phyloP scores from a whole-genome alignment of 2,888 invertebrate genomes.

The Stegophylla sp. region DNA sequence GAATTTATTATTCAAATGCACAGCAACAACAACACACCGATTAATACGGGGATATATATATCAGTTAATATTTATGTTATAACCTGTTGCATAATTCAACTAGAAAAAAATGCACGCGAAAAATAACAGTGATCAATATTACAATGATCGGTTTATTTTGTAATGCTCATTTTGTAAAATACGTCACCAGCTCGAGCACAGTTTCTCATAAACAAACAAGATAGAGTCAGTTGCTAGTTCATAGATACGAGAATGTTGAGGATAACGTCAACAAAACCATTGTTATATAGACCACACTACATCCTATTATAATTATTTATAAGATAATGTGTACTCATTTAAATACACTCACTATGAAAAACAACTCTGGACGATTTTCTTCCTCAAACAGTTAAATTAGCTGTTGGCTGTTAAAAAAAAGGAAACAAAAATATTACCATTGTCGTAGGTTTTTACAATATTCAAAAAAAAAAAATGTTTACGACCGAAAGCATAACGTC shows the following conservation, averaged over 20 bases:
- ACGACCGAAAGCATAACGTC: not conserved
- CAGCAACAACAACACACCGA: slow-evolving; percentile 18
- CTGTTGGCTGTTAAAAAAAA: not conserved
- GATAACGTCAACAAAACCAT: slow-evolving; percentile 33
- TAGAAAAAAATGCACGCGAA: slow-evolving; percentile 36
- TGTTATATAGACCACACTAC: not conserved
- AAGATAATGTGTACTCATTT: not conserved
- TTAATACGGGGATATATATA: slow-evolving; percentile 25
- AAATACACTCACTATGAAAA: not conserved
- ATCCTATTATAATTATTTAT: not conserved
- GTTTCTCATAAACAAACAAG: slow-evolving; percentile 37
- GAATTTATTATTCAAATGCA: slow-evolving; percentile 54
- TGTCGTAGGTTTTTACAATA: slow-evolving; percentile 1
- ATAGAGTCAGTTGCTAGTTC: slow-evolving; percentile 20
- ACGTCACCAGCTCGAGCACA: not conserved
- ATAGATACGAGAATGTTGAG: not conserved
- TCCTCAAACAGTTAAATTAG: not conserved
- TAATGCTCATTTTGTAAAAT: slow-evolving; percentile 31
- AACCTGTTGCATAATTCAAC: slow-evolving; percentile 55
- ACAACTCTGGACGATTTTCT: not conserved
- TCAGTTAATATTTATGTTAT: slow-evolving; percentile 39
- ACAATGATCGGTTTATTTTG: slow-evolving; percentile 40
- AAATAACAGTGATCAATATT: slow-evolving; percentile 34
- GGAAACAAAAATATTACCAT: not conserved
- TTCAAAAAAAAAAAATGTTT: slow-evolving; percentile 29